phyloP scores from a whole-genome alignment of 2,888 invertebrate genomes.

The Sepiola atlantica region DNA sequence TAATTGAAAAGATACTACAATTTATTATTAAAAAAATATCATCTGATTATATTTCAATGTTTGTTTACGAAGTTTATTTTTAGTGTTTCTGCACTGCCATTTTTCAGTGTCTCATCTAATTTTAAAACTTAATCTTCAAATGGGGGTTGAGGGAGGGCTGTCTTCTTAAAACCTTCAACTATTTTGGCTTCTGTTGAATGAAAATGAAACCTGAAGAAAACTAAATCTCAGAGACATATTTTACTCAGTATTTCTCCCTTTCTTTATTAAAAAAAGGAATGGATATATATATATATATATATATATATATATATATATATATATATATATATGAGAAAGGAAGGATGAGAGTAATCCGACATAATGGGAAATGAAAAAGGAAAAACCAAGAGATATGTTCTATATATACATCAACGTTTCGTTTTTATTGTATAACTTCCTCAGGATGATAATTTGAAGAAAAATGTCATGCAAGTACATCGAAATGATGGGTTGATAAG shows the following conservation, averaged over 20 bases:
- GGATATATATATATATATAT: neutral
- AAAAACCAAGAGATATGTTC: too few species aligned
- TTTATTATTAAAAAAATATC: too few species aligned
- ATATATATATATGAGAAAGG: neutral
- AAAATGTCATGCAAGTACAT: too few species aligned
- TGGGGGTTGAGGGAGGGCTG: neutral
- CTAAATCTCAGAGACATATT: neutral
- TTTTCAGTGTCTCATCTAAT: neutral
- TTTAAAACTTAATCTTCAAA: neutral
- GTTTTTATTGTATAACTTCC: too few species aligned
- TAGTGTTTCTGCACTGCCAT: neutral
- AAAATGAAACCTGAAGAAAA: neutral
- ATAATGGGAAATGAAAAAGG: too few species aligned
- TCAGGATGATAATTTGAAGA: too few species aligned
- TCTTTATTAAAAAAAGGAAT: too few species aligned
- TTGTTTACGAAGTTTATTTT: neutral
- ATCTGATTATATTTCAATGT: too few species aligned
- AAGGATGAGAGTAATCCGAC: too few species aligned
- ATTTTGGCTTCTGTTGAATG: neutral
- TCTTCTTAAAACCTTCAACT: neutral
- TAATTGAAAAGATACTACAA: too few species aligned
- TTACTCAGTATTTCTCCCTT: neutral
- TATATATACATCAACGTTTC: too few species aligned
- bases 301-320: neutral
- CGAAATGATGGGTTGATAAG: too few species aligned